phyloP scores from a whole-genome alignment of 1,140 invertebrate species.

The Triops longicaudatus region DNA sequence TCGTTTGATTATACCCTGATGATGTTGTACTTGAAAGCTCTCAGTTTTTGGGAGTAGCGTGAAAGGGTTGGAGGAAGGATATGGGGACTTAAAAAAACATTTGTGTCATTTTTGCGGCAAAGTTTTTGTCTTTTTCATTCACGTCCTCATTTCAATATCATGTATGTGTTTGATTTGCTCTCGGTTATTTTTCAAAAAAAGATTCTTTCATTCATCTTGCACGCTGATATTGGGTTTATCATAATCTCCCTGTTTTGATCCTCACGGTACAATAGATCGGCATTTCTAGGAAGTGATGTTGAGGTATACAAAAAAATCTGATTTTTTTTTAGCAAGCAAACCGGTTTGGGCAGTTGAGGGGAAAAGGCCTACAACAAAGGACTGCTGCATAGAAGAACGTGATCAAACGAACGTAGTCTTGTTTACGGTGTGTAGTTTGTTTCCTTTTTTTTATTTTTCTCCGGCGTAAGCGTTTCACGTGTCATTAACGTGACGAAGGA shows the following conservation, averaged over 20 bases:
- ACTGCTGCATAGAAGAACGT: not conserved
- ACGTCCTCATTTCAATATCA: not conserved
- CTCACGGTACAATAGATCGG: slow-evolving; percentile 14
- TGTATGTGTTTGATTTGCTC: not conserved
- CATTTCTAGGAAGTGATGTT: not conserved
- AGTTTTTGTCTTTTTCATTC: not conserved
- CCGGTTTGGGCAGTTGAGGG: not conserved
- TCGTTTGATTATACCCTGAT: slow-evolving; percentile 6
- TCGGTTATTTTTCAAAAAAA: not conserved
- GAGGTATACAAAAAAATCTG: not conserved
- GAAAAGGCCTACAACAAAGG: not conserved
- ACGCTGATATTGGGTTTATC: slow-evolving; percentile 4
- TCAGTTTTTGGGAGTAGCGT: not conserved
- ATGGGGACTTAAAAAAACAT: not conserved
- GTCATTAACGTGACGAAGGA: not conserved
- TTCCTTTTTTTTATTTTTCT: not conserved
- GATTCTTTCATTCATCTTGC: not conserved
- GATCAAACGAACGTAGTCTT: not conserved
- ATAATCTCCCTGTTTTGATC: slow-evolving; percentile 12
- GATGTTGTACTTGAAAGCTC: not conserved
- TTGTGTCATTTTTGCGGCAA: not conserved
- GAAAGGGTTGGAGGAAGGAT: not conserved
- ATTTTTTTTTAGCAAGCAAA: not conserved
- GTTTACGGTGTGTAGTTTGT: not conserved
- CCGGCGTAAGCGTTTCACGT: not conserved